Evolutionary conservation across 2,888 invertebrate species (phyloP), one percentile per base, ranked within the genome.

Genomic region (Trisateles emortualis): DNA sequence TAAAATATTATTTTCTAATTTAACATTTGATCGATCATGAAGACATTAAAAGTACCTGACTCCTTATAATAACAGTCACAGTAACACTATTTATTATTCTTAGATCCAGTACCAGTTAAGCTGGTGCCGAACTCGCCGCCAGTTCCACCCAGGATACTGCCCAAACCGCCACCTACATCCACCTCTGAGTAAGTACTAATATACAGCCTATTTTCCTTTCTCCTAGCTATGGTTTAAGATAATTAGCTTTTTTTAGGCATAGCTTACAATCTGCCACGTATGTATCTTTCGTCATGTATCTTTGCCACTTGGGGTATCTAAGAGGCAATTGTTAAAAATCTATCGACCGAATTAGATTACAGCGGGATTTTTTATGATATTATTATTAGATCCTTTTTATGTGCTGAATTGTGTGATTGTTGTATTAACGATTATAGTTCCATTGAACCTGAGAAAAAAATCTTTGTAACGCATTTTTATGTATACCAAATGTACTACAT

Each of bases 101-200:
- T 72, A 90, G 90, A 84, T 46, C 48, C 87, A 26, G 81, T 84
- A 10, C 90, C 92, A 0, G 83, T 90, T 43, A 89, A 90, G 56
- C 72, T 86, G 11, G 78, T 79, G 2, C 78, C 90, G 3, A 83
- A 81, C 44, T 64, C 82, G 0, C 79, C 84, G 30, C 81, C 88
- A 0, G 74, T 81, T 17, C 82, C 76, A 29, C 84, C 87, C 0
- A 68, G 80, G 14, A 82, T 90, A 14, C 65, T 90, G 52, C 91
- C 92, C 2, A 88, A 86, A 14, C 90, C 90, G 0, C 78, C 83
- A 13, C 80, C 84, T 0, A 78, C 84, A 0, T 64, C 83, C 0
- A 76, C 82, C 0, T 69, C 86, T 0, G 87, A 90, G 91, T 91
- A 51, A 85, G 89, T 79, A n/a, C n/a, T n/a, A n/a, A n/a, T n/a